Base-by-base conservation (phyloP, 2,113 vertebrate species). In the Passer domesticus region DNA sequence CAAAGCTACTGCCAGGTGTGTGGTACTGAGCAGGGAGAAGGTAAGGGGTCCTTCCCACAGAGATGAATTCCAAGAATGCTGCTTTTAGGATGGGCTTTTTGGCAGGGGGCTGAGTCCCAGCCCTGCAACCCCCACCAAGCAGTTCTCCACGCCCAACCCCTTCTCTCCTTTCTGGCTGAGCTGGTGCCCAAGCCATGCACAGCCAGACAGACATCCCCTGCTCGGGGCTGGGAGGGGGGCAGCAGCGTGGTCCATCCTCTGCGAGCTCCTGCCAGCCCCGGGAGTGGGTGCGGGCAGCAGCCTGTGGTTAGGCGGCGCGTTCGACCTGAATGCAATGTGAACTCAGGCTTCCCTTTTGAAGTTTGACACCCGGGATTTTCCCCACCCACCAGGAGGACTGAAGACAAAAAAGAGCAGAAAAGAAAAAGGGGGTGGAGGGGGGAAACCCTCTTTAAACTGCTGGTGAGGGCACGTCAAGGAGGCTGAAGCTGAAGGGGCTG, bases 261-360 rank as follows among this genome's bases (percentile, higher is more conserved):
- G 81, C 30, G n/a, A 68, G 64, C 73, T 78, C 41, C 89, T 28
- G 93, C 31, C 22, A 53, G 91, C 94, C 92, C 82, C 50, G 91
- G 95, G 87, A 90, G 95, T 91, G 96, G 93, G 96, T 92, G 93
- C 35, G 28, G 94, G 85, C 83, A 87, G 96, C 87, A 96, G 96
- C 95, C 93, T 88, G 84, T 7, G 89, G 88, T 91, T 92, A 69
- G 58, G 93, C 89, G 96, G 95, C 21, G 33, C 94, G 31, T 96
- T 72, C 94, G 95, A 95, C 92, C 77, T 87, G 95, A 97, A 97
- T 96, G 93, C 44, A 63, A 52, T 89, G 92, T 94, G 97, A 97
- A 97, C 94, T 95, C 97, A 89, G 80, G 96, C 95, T 98, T 95
- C 90, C 88, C 96, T 98, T 98, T 95, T 98, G 97, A 98, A 98